A percentile compares a stretch with the other conserved stretches of the same genome.
These are phyloP conservation scores for Lanius ludovicianus DNA, from an alignment of 2,113 vertebrate genomes.

Conservation along the genomic window DNA sequence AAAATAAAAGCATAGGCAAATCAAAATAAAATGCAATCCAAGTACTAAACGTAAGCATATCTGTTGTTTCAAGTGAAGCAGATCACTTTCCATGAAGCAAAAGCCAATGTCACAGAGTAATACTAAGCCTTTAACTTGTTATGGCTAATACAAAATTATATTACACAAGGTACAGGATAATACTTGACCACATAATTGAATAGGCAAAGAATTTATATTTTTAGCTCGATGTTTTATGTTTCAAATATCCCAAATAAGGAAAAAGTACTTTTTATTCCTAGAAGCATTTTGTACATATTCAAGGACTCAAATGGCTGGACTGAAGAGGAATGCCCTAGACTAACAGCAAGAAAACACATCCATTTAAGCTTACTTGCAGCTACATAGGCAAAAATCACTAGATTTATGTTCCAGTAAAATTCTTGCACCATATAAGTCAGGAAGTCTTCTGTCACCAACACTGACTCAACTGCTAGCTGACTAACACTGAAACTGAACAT, in stretches of 20 bases:
- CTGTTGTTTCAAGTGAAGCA: background rate
- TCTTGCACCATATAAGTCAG: constrained; percentile 1
- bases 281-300: background rate
- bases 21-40: background rate
- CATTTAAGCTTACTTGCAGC: background rate
- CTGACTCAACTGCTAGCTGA: background rate
- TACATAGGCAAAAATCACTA: background rate
- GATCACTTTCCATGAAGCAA: background rate
- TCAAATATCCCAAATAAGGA: background rate
- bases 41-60: background rate
- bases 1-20: background rate
- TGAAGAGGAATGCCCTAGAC: background rate
- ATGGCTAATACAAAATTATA: background rate
- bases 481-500: background rate
- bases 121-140: background rate
- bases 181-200: background rate
- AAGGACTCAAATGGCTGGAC: background rate
- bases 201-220: background rate
- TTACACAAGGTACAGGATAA: background rate
- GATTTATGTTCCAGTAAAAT: constrained; percentile 20
- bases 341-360: background rate
- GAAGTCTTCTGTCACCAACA: constrained; percentile 9
- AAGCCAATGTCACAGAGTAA: background rate
- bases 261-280: background rate
- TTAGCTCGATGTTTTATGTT: background rate